Evolutionary conservation across 2,888 invertebrate genomes (phyloP).

Genomic region (Platypus cylindrus): DNA sequence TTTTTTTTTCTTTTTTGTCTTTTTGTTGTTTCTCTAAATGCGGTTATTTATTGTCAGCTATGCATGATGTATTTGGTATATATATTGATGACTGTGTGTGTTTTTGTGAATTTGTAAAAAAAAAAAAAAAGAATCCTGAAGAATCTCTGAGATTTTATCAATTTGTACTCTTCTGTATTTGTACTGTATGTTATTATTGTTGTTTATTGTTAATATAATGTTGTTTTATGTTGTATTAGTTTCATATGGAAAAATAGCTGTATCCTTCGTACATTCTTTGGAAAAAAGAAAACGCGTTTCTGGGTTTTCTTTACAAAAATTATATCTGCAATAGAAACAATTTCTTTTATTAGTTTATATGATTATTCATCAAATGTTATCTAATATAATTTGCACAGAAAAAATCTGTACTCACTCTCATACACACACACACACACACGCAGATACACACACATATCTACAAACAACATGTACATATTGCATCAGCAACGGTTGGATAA

Average conservation of each 20-base stretch:
- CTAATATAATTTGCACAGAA: neutral
- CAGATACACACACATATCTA: no score
- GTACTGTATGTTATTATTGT: slow-evolving; percentile 30
- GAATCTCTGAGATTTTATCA: slow-evolving; percentile 31
- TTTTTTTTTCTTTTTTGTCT: slow-evolving; percentile 1
- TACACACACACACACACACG: no score
- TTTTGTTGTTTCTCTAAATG: no score
- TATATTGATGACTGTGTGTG: no score
- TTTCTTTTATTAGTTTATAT: no score
- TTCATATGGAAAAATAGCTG: slow-evolving; percentile 33
- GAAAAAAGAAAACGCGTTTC: neutral
- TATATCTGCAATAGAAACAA: slow-evolving; percentile 28
- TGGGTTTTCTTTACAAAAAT: slow-evolving; percentile 28
- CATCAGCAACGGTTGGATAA: neutral
- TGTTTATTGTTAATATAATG: no score
- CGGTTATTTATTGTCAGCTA: no score
- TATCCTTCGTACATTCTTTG: slow-evolving; percentile 25
- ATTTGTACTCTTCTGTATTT: slow-evolving; percentile 34
- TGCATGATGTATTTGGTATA: no score
- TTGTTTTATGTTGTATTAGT: no score
- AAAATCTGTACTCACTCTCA: no score
- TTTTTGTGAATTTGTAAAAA: no score
- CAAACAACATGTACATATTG: neutral
- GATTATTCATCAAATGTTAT: neutral
- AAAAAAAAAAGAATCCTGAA: slow-evolving; percentile 27